Base-by-base conservation (phyloP, 2,113 vertebrate species). In the Pelusios castaneus region DNA sequence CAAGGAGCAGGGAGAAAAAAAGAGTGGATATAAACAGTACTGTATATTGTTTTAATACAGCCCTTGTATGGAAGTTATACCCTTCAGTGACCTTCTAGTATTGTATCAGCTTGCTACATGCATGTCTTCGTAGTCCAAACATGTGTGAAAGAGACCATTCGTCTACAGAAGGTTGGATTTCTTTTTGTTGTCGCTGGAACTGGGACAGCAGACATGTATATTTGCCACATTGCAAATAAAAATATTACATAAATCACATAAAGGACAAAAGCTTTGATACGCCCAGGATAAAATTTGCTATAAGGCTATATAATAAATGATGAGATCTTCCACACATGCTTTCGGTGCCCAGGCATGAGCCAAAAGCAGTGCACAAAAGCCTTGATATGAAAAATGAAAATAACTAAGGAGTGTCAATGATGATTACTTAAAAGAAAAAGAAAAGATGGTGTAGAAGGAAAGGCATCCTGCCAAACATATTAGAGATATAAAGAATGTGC, bases 71-170 rank as follows among this genome's bases (percentile, higher is more conserved):
- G 98, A 98, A 97, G 98, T 98, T 98, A 98, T 97, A 98, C 98
- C 98, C 98, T 98, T 97, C 98, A 98, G 98, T 97, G 98, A 98
- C 97, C 98, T 98, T 98, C 98, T 98, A 98, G 97, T 97, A 97
- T 95, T 97, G 95, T 97, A 95, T 97, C 91, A 96, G 98, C 97
- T 98, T 98, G 98, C 98, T 98, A 98, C 98, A 99, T 99, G 99
- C 98, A 98, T 97, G 97, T 99, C 98, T 98, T 99, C 98, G 98
- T 97, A 98, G 98, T 98, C 98, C 98, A 99, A 99, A 99, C 98
- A 99, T 98, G 98, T 98, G 98, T 98, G 98, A 98, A 98, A 98
- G 98, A 99, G 98, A 98, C 97, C 97, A 98, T 97, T 98, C 97
- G 97, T 97, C 97, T 98, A 98, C 95, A 97, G 97, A 97, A 98